Evolutionary conservation across 2,113 vertebrate species (phyloP).

Genomic region (Salvator merianae): DNA sequence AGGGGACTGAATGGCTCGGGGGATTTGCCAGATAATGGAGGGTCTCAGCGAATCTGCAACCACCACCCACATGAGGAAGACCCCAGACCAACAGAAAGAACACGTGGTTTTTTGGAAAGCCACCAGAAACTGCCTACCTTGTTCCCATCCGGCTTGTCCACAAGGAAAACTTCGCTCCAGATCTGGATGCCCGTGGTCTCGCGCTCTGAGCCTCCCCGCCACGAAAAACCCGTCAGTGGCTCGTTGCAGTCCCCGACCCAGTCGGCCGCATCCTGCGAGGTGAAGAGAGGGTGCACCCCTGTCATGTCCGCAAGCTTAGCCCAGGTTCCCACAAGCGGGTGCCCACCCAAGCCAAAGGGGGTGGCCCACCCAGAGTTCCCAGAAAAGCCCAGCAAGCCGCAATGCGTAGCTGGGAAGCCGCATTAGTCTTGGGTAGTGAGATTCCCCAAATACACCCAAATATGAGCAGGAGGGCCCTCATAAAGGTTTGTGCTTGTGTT

Average conservation of each 20-base stretch:
- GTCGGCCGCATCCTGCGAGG: constrained; percentile 80
- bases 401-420: neutral
- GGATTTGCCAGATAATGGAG: neutral
- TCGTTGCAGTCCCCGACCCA: constrained; percentile 93
- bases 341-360: neutral
- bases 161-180: constrained; percentile 96
- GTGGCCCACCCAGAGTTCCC: neutral
- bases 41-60: too few species aligned
- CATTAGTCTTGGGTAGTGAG: neutral
- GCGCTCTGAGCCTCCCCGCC: constrained; percentile 95
- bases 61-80: neutral
- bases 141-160: constrained; percentile 91
- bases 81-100: neutral
- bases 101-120: neutral
- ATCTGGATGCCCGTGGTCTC: constrained; percentile 98
- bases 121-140: constrained; percentile 75
- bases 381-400: neutral
- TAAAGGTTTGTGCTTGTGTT: neutral
- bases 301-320: neutral
- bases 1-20: neutral
- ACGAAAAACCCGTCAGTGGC: constrained; percentile 95
- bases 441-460: neutral
- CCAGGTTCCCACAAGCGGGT: neutral
- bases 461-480: neutral
- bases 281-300: neutral